Conservation (phyloP, 2,888 invertebrate genomes). For the Oeneis ivallda region DNA sequence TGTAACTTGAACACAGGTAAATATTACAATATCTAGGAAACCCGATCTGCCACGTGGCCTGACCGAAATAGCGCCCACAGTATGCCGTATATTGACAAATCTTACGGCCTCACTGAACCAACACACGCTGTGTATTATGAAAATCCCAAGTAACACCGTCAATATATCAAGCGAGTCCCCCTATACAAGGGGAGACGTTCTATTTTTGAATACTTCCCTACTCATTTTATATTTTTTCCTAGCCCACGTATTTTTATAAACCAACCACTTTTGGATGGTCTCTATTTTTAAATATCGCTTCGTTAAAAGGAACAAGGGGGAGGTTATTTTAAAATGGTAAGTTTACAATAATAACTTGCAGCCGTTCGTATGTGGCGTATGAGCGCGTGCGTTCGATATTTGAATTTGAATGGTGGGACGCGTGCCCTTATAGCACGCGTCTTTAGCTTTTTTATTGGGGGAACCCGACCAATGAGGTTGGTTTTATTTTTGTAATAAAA, state of each 20-base stretch:
- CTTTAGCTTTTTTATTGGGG: conserved; percentile 76
- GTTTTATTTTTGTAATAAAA: conserved; percentile 61
- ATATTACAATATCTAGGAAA: conserved; percentile 67
- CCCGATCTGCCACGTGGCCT: conserved; percentile 70
- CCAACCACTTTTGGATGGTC: conserved; percentile 51
- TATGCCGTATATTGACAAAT: conserved; percentile 76
- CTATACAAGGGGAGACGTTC: conserved; percentile 69
- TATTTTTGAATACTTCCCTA: conserved; percentile 80
- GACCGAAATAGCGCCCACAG: conserved; percentile 76
- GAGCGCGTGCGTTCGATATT: conserved; percentile 72
- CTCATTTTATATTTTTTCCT: conserved; percentile 78
- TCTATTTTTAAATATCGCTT: conserved; percentile 28
- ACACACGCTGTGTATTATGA: conserved; percentile 79
- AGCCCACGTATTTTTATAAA: conserved; percentile 66
- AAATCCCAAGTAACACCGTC: conserved; percentile 77
- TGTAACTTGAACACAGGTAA: conserved; percentile 63
- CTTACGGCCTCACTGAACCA: conserved; percentile 77
- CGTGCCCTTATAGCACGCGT: conserved; percentile 67
- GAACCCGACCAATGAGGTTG: conserved; percentile 64
- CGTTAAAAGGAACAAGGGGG: conserved; percentile 37
- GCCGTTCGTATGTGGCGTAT: conserved; percentile 65
- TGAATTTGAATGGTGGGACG: conserved; percentile 69
- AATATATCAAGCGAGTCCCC: conserved; percentile 77
- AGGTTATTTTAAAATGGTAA: conserved; percentile 59
- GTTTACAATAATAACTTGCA: conserved; percentile 72